Conservation (phyloP, 2,113 vertebrate species). For the Albula goreensis region DNA sequence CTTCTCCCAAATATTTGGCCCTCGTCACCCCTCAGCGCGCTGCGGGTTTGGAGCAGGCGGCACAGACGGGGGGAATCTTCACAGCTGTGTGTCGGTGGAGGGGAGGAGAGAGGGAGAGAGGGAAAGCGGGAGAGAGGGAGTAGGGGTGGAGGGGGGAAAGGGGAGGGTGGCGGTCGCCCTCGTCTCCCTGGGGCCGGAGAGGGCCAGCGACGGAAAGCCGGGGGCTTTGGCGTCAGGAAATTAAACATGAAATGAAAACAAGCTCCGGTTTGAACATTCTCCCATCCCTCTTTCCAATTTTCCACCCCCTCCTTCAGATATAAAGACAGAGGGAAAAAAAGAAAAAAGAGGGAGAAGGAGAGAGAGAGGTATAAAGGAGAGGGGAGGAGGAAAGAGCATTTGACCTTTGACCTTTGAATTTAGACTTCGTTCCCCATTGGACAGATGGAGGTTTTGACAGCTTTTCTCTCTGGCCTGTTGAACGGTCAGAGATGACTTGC, state of each 20-base stretch:
- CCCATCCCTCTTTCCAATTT: slow-evolving; percentile 87
- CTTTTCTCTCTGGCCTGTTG: neutral
- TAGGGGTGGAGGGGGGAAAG: slow-evolving; percentile 4
- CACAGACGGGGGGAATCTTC: neutral
- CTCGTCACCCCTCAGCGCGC: slow-evolving; percentile 31
- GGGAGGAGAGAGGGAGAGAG: neutral
- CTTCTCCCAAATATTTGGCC: slow-evolving; percentile 64
- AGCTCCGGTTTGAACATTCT: slow-evolving; percentile 85
- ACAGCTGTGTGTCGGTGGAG: neutral
- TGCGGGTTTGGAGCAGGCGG: neutral
- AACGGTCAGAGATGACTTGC: neutral
- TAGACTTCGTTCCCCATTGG: neutral
- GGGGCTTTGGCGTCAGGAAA: slow-evolving; percentile 97
- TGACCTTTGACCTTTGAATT: slow-evolving; percentile 3
- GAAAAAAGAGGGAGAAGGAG: slow-evolving; percentile 43
- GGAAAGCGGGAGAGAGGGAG: neutral
- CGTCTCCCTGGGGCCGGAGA: slow-evolving; percentile 62
- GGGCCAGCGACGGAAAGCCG: slow-evolving; percentile 84
- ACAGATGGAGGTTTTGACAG: neutral
- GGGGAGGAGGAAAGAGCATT: neutral
- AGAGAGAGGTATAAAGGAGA: slow-evolving; percentile 33
- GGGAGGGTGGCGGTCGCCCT: slow-evolving; percentile 33
- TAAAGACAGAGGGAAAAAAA: slow-evolving; percentile 48
- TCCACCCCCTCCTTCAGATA: slow-evolving; percentile 74
- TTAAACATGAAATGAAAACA: slow-evolving; percentile 99